Base-by-base conservation (phyloP, 1,140 invertebrate species). In the Drosophila ercepeae region DNA sequence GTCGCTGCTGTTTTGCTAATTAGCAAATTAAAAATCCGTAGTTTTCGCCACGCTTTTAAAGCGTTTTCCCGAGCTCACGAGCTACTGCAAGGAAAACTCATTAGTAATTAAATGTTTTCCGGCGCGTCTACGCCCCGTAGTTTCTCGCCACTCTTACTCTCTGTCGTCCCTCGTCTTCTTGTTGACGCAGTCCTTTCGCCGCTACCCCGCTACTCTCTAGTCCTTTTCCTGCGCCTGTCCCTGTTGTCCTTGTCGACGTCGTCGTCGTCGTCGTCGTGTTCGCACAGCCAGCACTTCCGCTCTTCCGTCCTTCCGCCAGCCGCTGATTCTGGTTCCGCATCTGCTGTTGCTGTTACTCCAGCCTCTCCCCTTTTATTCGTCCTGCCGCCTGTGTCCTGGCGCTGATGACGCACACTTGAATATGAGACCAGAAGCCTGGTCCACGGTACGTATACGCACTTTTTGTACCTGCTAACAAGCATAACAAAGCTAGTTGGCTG, bases 51-150 rank as follows among this genome's bases (percentile, higher is more conserved):
- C 65, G 58, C 69, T 78, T 84, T 84, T 72, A 71, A 84, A 78
- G 70, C 55, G 71, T 58, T 84, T 74, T 75, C 65, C 65, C n/a
- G n/a, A n/a, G n/a, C 57, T 67, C 6, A 27, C 57, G 29, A 34
- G 61, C 32, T 69, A 45, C 82, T 77, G 81, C 71, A 75, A 67
- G 79, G 64, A 77, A 84, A 84, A 81, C 81, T 84, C 81, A 88
- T 84, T 84, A 84, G 82, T 84, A 84, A 84, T 84, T 84, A 84
- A 84, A 84, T 84, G 84, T 77, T 84, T 84, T 84, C 81, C 81
- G 79, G 51, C 57, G 71, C 81, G 76, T 61, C 75, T 73, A 86
- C 68, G 82, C 67, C 73, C 81, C 48, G 81, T 86, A 84, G 81
- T 84, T 86, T 81, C 81, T 79, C 70, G 63, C 36, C 64, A 50